Evolutionary conservation across 2,113 vertebrate genomes (phyloP).

Genomic region (Syngnathus scovelli): DNA sequence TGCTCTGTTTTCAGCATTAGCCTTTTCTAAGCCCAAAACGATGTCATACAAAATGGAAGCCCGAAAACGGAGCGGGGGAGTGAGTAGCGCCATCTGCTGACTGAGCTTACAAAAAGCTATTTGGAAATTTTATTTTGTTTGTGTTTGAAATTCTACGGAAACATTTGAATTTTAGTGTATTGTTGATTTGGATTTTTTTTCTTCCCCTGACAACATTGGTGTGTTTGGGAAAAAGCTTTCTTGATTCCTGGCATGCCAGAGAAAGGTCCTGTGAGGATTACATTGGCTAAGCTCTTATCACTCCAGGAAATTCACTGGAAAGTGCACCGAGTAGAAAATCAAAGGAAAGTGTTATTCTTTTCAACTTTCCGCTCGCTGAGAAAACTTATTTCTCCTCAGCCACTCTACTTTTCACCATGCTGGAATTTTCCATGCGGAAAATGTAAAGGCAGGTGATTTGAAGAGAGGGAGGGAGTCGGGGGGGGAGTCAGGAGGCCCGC

Average conservation of each 20-base stretch:
- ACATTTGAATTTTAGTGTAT: constrained; percentile 21
- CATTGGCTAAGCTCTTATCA: constrained; percentile 77
- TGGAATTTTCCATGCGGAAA: constrained; percentile 69
- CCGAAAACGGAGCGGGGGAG: no score
- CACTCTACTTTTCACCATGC: constrained; percentile 57
- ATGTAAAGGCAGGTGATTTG: constrained; percentile 69
- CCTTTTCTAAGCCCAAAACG: neutral
- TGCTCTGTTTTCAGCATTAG: no score
- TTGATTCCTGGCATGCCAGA: constrained; percentile 69
- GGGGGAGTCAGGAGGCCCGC: constrained; percentile 39
- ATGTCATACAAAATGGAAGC: neutral
- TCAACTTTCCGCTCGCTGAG: constrained; percentile 68
- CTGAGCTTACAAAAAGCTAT: no score
- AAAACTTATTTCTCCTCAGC: constrained; percentile 66
- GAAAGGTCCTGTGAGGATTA: constrained; percentile 72
- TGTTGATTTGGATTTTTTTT: constrained; percentile 37
- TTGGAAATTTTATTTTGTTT: no score
- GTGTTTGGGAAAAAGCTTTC: constrained; percentile 59
- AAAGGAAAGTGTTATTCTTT: constrained; percentile 70
- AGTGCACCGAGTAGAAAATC: constrained; percentile 69
- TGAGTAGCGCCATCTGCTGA: no score
- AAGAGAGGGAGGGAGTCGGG: constrained; percentile 24
- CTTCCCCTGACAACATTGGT: constrained; percentile 23
- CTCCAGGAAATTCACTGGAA: constrained; percentile 75
- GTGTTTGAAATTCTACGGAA: neutral